Evolutionary conservation across 2,113 vertebrate species (phyloP).

Genomic region (Myodes glareolus): DNA sequence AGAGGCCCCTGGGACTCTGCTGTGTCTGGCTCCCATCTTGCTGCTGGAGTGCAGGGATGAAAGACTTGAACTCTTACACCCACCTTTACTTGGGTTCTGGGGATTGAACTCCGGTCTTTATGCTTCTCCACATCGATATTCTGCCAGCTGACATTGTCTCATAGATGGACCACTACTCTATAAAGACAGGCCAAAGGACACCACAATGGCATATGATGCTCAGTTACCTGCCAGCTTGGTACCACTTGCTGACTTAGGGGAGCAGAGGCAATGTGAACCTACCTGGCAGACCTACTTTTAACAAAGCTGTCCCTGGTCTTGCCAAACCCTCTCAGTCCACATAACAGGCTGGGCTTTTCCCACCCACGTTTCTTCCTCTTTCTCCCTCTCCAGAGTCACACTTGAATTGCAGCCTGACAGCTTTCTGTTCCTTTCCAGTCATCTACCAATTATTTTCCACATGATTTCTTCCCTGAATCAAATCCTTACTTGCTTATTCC

Average conservation of each 20-base stretch:
- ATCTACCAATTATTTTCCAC: not conserved
- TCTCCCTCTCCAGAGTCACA: not conserved
- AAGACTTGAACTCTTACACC: no score
- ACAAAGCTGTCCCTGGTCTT: not conserved
- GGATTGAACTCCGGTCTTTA: not conserved
- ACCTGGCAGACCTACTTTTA: not conserved
- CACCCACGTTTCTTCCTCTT: not conserved
- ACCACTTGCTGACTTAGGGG: not conserved
- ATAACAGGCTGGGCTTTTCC: not conserved
- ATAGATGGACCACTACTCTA: not conserved
- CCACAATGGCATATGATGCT: not conserved
- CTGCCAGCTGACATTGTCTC: not conserved
- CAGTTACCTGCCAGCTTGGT: not conserved
- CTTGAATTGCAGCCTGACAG: not conserved
- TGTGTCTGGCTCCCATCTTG: no score
- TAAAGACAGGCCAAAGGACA: not conserved
- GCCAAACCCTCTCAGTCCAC: not conserved
- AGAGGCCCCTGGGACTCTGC: not conserved
- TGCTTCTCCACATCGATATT: not conserved
- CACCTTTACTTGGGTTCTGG: not conserved
- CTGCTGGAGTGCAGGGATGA: not conserved
- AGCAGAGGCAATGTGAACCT: not conserved
- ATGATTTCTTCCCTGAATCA: not conserved
- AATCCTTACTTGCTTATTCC: not conserved
- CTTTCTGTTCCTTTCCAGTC: not conserved